A percentile compares a stretch with the other conserved stretches of the same genome.
phyloP scores from a whole-genome alignment of 2,888 invertebrate species.

The Vanessa cardui region DNA sequence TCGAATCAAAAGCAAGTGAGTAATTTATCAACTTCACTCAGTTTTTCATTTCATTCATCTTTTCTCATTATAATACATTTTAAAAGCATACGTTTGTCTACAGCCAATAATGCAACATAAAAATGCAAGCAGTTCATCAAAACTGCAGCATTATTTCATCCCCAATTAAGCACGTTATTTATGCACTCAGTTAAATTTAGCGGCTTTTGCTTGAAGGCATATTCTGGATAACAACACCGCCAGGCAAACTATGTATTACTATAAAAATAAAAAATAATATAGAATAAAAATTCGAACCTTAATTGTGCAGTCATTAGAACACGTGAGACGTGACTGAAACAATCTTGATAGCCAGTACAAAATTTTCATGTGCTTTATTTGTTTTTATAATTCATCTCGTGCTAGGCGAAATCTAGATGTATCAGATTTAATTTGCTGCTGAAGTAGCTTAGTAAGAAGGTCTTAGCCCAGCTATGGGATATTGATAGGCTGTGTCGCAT shows the following conservation, averaged over 20 bases:
- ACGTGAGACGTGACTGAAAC: no score
- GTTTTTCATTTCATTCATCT: neutral
- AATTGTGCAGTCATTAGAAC: no score
- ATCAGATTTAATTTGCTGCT: neutral
- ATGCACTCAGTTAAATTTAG: slow-evolving; percentile 70
- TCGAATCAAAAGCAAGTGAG: no score
- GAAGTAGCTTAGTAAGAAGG: no score
- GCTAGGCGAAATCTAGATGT: neutral
- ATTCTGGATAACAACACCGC: slow-evolving; percentile 49
- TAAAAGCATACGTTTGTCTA: neutral
- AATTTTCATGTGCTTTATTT: no score
- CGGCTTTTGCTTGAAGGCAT: slow-evolving; percentile 42
- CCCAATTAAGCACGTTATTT: slow-evolving; percentile 77
- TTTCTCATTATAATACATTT: neutral
- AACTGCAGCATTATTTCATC: slow-evolving; percentile 71
- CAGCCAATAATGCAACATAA: slow-evolving; percentile 47
- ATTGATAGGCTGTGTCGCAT: no score
- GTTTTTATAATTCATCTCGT: no score
- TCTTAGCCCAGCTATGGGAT: no score
- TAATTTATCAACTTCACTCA: no score
- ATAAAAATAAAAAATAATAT: no score
- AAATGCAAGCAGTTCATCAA: slow-evolving; percentile 68
- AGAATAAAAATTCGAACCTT: no score
- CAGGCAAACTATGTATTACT: neutral
- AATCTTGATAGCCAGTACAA: no score